These are phyloP conservation scores for Maconellicoccus hirsutus DNA, from an alignment of 1,140 invertebrate species.

Conservation along the genomic window DNA sequence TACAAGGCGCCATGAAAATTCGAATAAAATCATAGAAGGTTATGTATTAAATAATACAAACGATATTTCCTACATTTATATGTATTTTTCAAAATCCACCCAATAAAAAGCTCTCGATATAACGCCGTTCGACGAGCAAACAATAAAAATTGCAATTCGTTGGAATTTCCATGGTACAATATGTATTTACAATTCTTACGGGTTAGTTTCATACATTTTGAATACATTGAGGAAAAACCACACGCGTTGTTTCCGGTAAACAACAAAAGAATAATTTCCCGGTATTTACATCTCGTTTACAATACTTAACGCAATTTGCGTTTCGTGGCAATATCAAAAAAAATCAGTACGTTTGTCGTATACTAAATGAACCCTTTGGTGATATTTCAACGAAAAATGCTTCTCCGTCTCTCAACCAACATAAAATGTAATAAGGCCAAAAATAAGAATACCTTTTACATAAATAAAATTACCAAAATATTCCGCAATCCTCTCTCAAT, in stretches of 20 bases:
- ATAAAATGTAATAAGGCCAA: background rate
- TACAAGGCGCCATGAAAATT: no score
- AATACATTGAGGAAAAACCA: background rate
- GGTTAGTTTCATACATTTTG: background rate
- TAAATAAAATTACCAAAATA: background rate
- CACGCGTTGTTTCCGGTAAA: background rate
- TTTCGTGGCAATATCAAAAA: background rate
- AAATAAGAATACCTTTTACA: constrained; percentile 1
- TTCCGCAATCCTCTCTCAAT: background rate
- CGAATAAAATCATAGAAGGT: no score
- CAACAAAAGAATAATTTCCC: constrained; percentile 4
- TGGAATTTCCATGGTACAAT: no score
- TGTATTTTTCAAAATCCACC: no score
- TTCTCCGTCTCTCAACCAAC: background rate
- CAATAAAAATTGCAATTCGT: background rate
- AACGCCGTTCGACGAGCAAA: no score
- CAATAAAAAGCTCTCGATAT: no score
- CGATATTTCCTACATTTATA: no score
- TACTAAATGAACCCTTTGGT: background rate
- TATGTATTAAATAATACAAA: no score
- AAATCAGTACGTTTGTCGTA: background rate
- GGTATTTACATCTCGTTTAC: constrained; percentile 8
- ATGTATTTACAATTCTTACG: background rate
- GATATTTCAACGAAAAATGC: background rate
- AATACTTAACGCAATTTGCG: background rate